phyloP scores from a whole-genome alignment of 2,888 invertebrate genomes.

The Leucozona laternaria region DNA sequence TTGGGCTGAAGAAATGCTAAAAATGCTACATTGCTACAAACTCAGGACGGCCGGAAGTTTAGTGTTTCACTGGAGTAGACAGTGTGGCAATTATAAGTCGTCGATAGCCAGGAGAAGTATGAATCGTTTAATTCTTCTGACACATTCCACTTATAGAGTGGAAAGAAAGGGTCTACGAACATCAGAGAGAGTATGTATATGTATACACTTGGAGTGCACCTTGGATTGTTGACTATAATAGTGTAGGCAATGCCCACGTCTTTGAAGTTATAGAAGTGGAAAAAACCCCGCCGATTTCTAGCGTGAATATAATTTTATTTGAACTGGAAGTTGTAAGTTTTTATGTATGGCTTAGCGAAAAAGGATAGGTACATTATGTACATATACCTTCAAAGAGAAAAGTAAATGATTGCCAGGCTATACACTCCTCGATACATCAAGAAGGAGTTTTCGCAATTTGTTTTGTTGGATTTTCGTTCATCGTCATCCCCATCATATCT shows the following conservation, averaged over 20 bases:
- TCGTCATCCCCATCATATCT: not conserved
- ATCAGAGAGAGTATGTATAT: not conserved
- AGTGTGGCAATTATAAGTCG: conserved; percentile 71
- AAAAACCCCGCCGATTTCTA: conserved; percentile 14
- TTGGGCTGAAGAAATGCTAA: conserved; percentile 53
- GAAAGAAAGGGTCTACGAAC: conserved; percentile 38
- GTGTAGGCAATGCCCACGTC: conserved; percentile 29
- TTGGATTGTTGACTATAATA: conserved; percentile 49
- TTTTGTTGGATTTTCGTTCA: not conserved
- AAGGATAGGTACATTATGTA: conserved; percentile 28
- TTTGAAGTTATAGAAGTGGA: conserved; percentile 7
- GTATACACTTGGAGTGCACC: conserved; percentile 47
- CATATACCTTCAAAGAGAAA: conserved; percentile 27
- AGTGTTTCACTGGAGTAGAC: conserved; percentile 73
- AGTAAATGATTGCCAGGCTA: conserved; percentile 66
- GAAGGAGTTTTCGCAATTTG: conserved; percentile 35
- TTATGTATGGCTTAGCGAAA: conserved; percentile 49
- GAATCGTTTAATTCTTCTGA: conserved; percentile 72
- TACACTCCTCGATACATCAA: conserved; percentile 56
- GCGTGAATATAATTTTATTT: conserved; percentile 69
- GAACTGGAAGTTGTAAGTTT: conserved; percentile 72
- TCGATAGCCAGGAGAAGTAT: conserved; percentile 74
- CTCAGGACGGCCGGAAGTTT: conserved; percentile 64
- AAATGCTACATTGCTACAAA: conserved; percentile 58
- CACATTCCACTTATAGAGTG: conserved; percentile 59